These are phyloP conservation scores for Scomber japonicus DNA, from an alignment of 2,113 vertebrate species.

Conservation along the genomic window DNA sequence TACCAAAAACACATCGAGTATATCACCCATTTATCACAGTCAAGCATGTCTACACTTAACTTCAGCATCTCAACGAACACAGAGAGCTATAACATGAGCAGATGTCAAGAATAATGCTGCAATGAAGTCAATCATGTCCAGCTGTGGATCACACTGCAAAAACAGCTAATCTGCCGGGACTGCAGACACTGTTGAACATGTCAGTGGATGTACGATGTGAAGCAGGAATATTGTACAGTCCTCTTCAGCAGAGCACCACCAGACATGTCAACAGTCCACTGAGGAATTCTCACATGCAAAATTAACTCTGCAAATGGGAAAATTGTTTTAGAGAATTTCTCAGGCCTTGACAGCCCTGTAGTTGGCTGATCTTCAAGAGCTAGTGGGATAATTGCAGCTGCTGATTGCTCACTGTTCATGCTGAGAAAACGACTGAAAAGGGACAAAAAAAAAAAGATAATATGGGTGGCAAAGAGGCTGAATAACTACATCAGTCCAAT, in stretches of 20 bases:
- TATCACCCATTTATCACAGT: background rate
- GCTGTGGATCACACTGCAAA: conserved; percentile 17
- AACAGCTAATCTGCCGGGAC: conserved; percentile 7
- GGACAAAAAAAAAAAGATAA: background rate
- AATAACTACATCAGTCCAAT: background rate
- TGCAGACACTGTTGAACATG: conserved; percentile 24
- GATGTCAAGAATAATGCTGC: background rate
- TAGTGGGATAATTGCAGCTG: conserved; percentile 2
- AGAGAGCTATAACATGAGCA: background rate
- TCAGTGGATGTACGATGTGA: conserved; percentile 28
- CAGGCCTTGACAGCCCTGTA: conserved; percentile 26
- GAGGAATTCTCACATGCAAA: conserved; percentile 51
- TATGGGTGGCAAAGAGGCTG: background rate
- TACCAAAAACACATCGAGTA: background rate
- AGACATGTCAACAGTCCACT: conserved; percentile 9
- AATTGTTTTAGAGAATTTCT: conserved; percentile 59
- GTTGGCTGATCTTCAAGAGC: conserved; percentile 21
- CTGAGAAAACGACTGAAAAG: background rate
- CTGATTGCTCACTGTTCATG: background rate
- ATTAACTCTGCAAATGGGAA: conserved; percentile 64
- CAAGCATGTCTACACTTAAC: background rate
- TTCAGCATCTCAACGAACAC: background rate
- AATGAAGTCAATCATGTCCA: background rate
- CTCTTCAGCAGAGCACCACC: background rate
- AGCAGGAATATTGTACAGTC: conserved; percentile 16